These are phyloP conservation scores for Telmatochromis brachygnathus DNA, from an alignment of 2,113 vertebrate species.

Conservation along the genomic window DNA sequence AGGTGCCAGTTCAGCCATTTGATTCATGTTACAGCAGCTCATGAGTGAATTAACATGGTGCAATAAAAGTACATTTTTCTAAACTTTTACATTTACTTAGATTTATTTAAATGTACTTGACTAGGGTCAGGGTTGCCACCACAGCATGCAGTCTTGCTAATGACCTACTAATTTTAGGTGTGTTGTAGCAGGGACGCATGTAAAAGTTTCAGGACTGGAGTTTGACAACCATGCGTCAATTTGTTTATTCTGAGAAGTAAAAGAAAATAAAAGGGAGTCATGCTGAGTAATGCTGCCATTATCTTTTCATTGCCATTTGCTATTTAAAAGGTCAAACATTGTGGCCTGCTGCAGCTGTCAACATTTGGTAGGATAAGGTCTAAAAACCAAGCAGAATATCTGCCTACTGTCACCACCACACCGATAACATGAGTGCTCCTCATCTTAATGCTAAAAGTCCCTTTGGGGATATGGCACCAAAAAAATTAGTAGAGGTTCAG, in stretches of 20 bases:
- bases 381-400: not conserved
- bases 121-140: rapidly evolving
- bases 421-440: not conserved
- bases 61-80: not conserved
- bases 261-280: not conserved
- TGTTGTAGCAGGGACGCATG: not conserved
- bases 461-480: not conserved
- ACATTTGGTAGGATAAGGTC: not conserved
- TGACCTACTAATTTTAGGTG: not conserved
- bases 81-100: not conserved
- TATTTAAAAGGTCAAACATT: not conserved
- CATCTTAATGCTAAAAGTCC: not conserved
- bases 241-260: not conserved
- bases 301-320: rapidly evolving
- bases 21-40: not conserved
- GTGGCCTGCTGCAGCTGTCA: not conserved
- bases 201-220: not conserved
- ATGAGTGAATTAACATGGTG: not conserved
- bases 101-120: not conserved
- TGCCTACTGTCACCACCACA: not conserved
- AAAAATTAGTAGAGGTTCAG: not conserved
- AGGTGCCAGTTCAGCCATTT: not conserved
- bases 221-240: not conserved
- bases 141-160: not conserved
- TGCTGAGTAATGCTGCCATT: not conserved